phyloP scores from a whole-genome alignment of 2,888 invertebrate species.

The Drosophila multiciliata region DNA sequence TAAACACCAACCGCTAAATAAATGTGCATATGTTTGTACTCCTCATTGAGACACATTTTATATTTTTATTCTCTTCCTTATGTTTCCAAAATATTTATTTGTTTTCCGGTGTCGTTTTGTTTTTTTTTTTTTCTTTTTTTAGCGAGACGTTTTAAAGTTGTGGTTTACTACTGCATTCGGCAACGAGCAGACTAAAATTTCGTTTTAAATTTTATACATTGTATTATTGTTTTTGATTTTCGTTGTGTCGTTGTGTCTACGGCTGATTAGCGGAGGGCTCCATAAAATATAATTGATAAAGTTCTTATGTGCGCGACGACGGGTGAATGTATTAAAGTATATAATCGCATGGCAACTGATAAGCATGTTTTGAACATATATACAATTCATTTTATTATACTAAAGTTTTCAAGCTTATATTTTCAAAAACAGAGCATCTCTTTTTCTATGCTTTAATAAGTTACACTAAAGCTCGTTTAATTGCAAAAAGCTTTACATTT shows the following conservation, averaged over 20 bases:
- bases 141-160: constrained; percentile 26
- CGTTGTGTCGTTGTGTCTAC: constrained; percentile 14
- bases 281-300: constrained; percentile 55
- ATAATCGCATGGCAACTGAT: constrained; percentile 23
- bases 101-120: constrained; percentile 2
- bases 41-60: constrained; percentile 77
- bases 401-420: not conserved
- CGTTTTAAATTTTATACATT: constrained; percentile 20
- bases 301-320: constrained; percentile 22
- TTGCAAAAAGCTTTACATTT: constrained; percentile 16
- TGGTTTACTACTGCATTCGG: constrained; percentile 47
- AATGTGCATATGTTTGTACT: constrained; percentile 78
- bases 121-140: not conserved
- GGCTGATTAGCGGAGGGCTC: constrained; percentile 54
- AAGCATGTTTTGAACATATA: constrained; percentile 20
- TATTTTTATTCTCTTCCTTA: constrained; percentile 5
- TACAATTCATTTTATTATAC: not conserved
- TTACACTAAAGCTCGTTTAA: constrained; percentile 16
- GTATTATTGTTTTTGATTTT: not conserved
- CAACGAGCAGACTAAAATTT: constrained; percentile 58
- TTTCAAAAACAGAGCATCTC: not conserved
- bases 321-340: constrained; percentile 8
- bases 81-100: not conserved
- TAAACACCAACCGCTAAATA: constrained; percentile 78
- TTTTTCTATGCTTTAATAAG: not conserved